These are phyloP conservation scores for Cyprinodon variegatus DNA, from an alignment of 2,113 vertebrate species.

Conservation along the genomic window DNA sequence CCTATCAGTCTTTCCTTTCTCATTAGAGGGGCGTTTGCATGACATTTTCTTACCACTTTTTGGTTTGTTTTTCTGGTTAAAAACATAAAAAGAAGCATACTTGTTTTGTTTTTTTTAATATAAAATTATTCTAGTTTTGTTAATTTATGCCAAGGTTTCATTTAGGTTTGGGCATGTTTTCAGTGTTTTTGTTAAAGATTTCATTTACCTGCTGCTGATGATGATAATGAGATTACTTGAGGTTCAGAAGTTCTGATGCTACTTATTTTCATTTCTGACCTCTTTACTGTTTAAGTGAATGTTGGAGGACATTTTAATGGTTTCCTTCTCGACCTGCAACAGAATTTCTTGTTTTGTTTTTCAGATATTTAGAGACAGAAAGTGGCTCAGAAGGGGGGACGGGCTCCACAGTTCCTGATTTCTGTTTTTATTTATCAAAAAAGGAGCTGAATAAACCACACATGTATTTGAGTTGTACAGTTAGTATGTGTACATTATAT, in stretches of 20 bases:
- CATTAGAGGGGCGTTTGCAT: conserved; percentile 73
- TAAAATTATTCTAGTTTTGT: conserved; percentile 63
- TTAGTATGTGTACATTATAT: conserved; percentile 2
- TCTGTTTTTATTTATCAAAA: background rate
- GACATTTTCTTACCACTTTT: conserved; percentile 69
- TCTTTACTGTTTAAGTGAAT: conserved; percentile 22
- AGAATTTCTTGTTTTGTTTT: background rate
- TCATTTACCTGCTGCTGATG: conserved; percentile 42
- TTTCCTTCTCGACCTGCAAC: background rate
- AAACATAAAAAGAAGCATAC: conserved; percentile 63
- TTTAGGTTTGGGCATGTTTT: conserved; percentile 43
- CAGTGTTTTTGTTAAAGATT: conserved; percentile 54
- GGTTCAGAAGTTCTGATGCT: conserved; percentile 58
- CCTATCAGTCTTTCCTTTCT: conserved; percentile 55
- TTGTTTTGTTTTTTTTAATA: conserved; percentile 62
- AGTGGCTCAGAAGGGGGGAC: background rate
- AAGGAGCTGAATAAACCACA: background rate
- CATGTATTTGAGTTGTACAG: background rate
- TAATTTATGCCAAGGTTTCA: conserved; percentile 52
- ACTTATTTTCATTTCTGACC: conserved; percentile 25
- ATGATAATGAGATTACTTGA: conserved; percentile 73
- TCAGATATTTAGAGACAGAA: background rate
- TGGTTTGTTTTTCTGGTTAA: conserved; percentile 51
- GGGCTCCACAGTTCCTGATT: background rate
- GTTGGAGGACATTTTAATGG: background rate